Evolutionary conservation across 2,113 vertebrate genomes (phyloP).

Genomic region (Psittacula cyanocephala): DNA sequence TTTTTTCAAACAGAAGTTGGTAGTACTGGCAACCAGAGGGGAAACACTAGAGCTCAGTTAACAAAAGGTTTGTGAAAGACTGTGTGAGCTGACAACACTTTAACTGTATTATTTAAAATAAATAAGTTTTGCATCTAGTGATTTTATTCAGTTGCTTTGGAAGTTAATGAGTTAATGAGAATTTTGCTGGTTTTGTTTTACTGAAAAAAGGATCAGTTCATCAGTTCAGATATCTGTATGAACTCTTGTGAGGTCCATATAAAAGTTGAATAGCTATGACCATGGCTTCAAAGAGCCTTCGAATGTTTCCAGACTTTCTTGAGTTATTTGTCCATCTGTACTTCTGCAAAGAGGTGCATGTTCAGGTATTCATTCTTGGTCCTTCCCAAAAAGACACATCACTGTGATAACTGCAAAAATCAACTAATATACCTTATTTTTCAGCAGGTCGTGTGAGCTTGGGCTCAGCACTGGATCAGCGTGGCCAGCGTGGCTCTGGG

Average conservation of each 20-base stretch:
- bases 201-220: not conserved
- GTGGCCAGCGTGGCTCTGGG: not conserved
- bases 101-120: not conserved
- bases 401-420: not conserved
- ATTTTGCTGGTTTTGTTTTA: not conserved
- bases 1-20: not conserved
- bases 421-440: not conserved
- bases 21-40: not conserved
- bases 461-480: not conserved
- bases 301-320: conserved; percentile 19
- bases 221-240: not conserved
- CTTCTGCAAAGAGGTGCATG: not conserved
- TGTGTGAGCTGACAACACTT: not conserved
- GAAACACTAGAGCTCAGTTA: not conserved
- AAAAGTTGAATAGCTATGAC: conserved; percentile 46
- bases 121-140: not conserved
- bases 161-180: not conserved
- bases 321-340: not conserved
- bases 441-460: not conserved
- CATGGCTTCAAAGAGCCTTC: conserved; percentile 22
- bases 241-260: conserved; percentile 22
- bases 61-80: not conserved
- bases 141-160: not conserved
- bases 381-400: not conserved
- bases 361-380: fast-evolving